Conservation (phyloP, 2,113 vertebrate genomes). For the Rhegmatorhina hoffmannsi region DNA sequence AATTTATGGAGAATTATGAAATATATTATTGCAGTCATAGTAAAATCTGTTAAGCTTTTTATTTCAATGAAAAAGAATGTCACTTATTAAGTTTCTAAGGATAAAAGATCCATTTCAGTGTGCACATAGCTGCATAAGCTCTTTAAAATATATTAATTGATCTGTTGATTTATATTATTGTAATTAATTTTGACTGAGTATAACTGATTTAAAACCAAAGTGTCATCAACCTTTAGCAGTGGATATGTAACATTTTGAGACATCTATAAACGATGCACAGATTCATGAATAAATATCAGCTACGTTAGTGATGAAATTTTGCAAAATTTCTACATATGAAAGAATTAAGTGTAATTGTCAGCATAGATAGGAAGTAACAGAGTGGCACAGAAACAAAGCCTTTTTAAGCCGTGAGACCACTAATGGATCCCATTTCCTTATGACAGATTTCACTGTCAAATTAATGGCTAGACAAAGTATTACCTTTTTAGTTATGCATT, state of each 20-base stretch:
- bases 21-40: not conserved
- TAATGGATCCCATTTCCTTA: constrained; percentile 38
- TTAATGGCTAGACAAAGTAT: constrained; percentile 20
- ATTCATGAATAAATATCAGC: not conserved
- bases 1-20: not conserved
- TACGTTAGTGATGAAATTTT: not conserved
- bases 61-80: not conserved
- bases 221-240: not conserved
- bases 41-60: not conserved
- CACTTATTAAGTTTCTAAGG: not conserved
- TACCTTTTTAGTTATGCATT: constrained; percentile 12
- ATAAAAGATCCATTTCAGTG: not conserved
- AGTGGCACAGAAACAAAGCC: not conserved
- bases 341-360: not conserved
- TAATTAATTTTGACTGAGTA: not conserved
- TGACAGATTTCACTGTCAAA: not conserved
- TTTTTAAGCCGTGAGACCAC: not conserved
- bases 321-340: not conserved
- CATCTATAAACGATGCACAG: not conserved
- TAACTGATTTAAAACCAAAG: not conserved
- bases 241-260: not conserved
- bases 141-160: not conserved
- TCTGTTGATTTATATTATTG: not conserved
- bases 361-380: not conserved
- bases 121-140: not conserved